Evolutionary conservation across 2,113 vertebrate species (phyloP).

Genomic region (Chloroceryle aenea): DNA sequence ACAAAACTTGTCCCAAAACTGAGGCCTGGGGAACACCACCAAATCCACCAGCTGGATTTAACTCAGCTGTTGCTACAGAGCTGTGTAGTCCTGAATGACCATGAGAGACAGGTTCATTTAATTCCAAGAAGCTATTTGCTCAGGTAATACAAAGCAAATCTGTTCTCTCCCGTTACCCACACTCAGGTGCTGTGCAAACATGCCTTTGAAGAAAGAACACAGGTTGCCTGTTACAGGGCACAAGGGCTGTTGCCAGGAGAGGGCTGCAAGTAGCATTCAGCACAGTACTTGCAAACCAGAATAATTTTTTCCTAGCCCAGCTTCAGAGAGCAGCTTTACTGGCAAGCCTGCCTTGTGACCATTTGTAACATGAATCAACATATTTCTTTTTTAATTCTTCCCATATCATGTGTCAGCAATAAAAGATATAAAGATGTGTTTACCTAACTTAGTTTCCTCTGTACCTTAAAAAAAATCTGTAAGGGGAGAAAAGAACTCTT

Average conservation of each 20-base stretch:
- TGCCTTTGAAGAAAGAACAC: neutral
- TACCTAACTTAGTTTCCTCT: neutral
- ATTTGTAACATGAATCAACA: neutral
- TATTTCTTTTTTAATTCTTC: neutral
- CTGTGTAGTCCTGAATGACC: rapidly evolving
- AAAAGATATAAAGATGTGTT: neutral
- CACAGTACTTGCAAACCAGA: neutral
- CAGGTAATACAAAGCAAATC: neutral
- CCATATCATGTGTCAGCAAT: neutral
- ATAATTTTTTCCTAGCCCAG: neutral
- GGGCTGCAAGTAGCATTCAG: neutral
- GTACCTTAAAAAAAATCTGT: neutral
- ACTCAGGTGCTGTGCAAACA: neutral
- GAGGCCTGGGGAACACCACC: no score
- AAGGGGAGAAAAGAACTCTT: neutral
- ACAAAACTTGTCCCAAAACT: no score
- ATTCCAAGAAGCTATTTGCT: neutral
- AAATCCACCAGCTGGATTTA: no score
- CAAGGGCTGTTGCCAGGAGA: neutral
- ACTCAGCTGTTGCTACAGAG: neutral
- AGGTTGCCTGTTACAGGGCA: neutral
- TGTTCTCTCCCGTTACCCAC: rapidly evolving
- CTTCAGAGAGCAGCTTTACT: neutral
- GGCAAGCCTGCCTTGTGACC: neutral
- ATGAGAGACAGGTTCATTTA: neutral